Evolutionary conservation across 1,140 invertebrate species (phyloP).

Genomic region (Zaprionus vittiger): DNA sequence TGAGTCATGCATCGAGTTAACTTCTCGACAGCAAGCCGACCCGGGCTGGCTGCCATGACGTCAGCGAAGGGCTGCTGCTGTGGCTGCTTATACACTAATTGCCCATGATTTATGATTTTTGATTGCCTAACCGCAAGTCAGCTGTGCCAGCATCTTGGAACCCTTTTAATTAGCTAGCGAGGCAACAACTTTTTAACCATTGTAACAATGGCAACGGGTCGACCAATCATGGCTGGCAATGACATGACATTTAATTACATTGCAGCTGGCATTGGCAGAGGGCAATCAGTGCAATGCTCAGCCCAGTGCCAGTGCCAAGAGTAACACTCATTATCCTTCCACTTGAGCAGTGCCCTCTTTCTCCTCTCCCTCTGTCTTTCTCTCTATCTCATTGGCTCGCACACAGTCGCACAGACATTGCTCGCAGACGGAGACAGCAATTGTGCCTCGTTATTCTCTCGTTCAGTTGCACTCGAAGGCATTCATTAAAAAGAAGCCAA

Average conservation of each 20-base stretch:
- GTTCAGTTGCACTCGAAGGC: constrained; percentile 70
- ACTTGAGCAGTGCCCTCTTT: constrained; percentile 52
- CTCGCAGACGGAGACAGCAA: constrained; percentile 35
- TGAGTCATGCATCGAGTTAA: constrained; percentile 31
- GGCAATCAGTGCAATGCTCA: constrained; percentile 58
- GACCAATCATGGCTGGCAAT: constrained; percentile 57
- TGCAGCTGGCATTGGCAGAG: constrained; percentile 57
- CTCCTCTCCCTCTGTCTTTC: background rate
- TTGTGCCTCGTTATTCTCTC: constrained; percentile 49
- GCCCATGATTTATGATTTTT: constrained; percentile 76
- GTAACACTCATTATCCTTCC: constrained; percentile 71
- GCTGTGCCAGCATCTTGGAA: constrained; percentile 29
- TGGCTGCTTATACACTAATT: constrained; percentile 54
- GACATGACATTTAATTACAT: constrained; percentile 78
- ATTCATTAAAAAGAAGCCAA: constrained; percentile 68
- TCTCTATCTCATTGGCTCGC: constrained; percentile 16
- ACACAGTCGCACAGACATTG: constrained; percentile 9
- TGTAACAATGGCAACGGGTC: constrained; percentile 18
- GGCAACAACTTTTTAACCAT: constrained; percentile 67
- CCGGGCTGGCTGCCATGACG: constrained; percentile 31
- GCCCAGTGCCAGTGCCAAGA: constrained; percentile 35
- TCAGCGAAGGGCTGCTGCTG: constrained; percentile 12
- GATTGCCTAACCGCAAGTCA: constrained; percentile 76
- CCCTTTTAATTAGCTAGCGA: constrained; percentile 65
- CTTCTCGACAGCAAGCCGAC: background rate